Conservation (phyloP, 2,888 invertebrate genomes). For the Meghimatium bilineatum region DNA sequence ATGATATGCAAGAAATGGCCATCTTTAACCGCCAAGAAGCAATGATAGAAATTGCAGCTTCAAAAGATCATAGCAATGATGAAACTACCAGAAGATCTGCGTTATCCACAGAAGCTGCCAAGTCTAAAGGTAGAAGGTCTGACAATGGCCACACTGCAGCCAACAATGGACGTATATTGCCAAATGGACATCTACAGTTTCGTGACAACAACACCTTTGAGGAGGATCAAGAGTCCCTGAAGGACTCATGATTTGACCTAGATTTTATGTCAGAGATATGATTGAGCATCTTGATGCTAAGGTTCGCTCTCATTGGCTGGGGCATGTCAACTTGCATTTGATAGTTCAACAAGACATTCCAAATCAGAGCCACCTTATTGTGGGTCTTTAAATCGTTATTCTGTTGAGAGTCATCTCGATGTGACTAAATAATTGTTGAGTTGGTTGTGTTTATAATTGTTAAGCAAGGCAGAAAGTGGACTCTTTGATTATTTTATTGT, state of each 20-base stretch:
- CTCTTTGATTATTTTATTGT: no score
- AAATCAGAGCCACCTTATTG: no score
- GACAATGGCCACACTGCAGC: slow-evolving; percentile 6
- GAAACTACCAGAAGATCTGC: background rate
- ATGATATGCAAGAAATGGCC: slow-evolving; percentile 53
- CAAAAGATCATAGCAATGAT: background rate
- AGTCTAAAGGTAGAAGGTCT: background rate
- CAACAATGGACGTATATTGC: slow-evolving; percentile 4
- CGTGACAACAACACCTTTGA: slow-evolving; percentile 2
- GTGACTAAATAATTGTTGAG: no score
- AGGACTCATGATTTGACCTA: slow-evolving; percentile 14
- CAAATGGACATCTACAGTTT: slow-evolving; percentile 29
- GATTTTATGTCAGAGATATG: background rate
- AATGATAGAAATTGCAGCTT: slow-evolving; percentile 21
- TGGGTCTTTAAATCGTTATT: no score
- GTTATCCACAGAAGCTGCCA: background rate
- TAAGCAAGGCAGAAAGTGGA: no score
- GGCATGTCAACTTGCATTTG: background rate
- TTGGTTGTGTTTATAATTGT: no score
- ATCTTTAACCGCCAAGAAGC: slow-evolving; percentile 48
- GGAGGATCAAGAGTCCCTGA: background rate
- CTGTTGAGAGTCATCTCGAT: no score
- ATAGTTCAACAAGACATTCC: background rate
- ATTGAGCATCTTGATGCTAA: background rate
- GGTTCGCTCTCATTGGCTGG: no score